Conservation (phyloP, 2,888 invertebrate species). For the Drosophila greeni region DNA sequence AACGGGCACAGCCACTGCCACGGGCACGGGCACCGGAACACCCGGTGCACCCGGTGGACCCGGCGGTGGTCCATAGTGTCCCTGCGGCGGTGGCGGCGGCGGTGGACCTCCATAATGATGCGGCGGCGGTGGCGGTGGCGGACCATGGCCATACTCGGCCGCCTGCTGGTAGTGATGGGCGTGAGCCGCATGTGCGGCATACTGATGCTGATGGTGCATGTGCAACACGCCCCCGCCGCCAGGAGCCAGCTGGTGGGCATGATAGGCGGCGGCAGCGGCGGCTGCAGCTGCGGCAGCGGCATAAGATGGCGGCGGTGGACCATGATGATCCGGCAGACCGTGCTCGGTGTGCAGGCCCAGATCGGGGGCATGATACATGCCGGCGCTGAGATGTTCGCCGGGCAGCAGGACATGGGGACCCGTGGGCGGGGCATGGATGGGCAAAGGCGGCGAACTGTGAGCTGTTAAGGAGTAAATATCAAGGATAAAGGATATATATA, state of each 20-base stretch:
- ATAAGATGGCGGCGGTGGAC: constrained; percentile 75
- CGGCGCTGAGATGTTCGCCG: constrained; percentile 70
- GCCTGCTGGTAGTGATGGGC: constrained; percentile 72
- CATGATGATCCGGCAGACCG: constrained; percentile 68
- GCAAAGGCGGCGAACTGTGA: constrained; percentile 68
- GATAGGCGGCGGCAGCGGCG: constrained; percentile 75
- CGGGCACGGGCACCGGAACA: constrained; percentile 14
- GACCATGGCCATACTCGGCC: constrained; percentile 66
- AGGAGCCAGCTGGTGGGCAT: constrained; percentile 76
- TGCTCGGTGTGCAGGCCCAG: constrained; percentile 74
- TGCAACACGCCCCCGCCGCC: constrained; percentile 59
- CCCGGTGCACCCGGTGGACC: constrained; percentile 49
- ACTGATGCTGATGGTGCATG: constrained; percentile 73
- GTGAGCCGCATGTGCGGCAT: constrained; percentile 67
- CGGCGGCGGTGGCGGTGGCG: constrained; percentile 53
- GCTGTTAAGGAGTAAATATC: constrained; percentile 32
- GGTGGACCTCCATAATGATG: constrained; percentile 62
- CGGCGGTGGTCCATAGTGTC: constrained; percentile 34
- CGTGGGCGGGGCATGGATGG: constrained; percentile 53
- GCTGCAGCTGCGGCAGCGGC: constrained; percentile 73
- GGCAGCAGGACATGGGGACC: constrained; percentile 54
- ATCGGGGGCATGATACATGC: constrained; percentile 75
- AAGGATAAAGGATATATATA: too few species aligned
- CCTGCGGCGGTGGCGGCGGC: constrained; percentile 53
- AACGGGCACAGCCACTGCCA: constrained; percentile 27